Base-by-base conservation (phyloP, 2,888 invertebrate species). In the Aethes cnicana region DNA sequence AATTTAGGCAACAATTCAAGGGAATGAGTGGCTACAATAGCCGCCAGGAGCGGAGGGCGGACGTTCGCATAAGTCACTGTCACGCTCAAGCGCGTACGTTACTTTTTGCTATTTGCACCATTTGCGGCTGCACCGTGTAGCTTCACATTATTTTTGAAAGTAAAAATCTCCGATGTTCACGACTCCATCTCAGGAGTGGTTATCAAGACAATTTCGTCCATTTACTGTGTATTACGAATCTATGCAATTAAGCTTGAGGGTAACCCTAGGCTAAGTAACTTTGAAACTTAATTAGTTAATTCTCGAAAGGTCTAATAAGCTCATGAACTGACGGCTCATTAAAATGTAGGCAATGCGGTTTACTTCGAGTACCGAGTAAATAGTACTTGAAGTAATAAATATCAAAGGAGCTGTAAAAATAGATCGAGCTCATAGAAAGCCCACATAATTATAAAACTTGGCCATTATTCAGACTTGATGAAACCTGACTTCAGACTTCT, bases 31-130 rank as follows among this genome's bases (percentile, higher is more conserved):
- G 74, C 74, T 74, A 79, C 80, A 77, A 81, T 74, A 75, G 80
- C 74, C 73, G 68, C 70, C 62, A 72, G 73, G 78, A 74, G 69
- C 62, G 65, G 76, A 77, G 77, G 81, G 79, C 74, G 77, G 75
- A 67, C 66, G 69, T 64, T n/a, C 74, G 77, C 81, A 85, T 87
- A 87, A 82, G 76, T 86, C 87, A 87, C 78, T 85, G 87, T 86
- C 87, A 83, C 64, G 66, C 68, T 81, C 75, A 70, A 69, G 67
- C 74, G 68, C 67, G 70, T 55, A 64, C 64, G 75, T 72, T 73
- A 76, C 64, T 81, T 84, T 85, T 83, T 79, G 73, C 72, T 72
- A 73, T 68, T 74, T 69, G 61, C 68, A 64, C 64, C 64, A 63
- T 72, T 75, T 69, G 69, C 68, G 69, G 67, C 65, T 63, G 68